A percentile compares a stretch with the other conserved stretches of the same genome.
Conservation (phyloP, 2,113 vertebrate species). For the Thamnophis sirtalis region DNA sequence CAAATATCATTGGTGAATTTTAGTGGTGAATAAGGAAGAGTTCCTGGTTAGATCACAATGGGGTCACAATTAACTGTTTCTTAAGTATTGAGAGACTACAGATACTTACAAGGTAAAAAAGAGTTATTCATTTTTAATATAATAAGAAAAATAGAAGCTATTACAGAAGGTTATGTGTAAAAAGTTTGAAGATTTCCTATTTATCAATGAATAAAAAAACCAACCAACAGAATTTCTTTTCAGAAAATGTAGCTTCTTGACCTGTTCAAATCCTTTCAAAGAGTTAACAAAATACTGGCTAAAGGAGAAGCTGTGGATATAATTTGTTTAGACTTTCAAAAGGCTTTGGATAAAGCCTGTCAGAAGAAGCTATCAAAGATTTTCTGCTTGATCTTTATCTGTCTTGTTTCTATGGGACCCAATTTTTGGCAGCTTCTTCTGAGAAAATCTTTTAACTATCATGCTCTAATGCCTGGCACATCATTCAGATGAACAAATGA, state of each 20-base stretch:
- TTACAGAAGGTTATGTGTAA: not conserved
- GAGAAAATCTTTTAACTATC: not conserved
- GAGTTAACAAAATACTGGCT: slow-evolving; percentile 19
- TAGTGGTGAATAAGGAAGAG: not conserved
- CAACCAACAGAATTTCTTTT: not conserved
- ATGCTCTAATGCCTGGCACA: not conserved
- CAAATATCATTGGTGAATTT: not conserved
- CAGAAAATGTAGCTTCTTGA: slow-evolving; percentile 1
- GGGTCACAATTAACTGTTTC: not conserved
- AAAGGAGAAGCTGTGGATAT: slow-evolving; percentile 10
- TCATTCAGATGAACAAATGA: slow-evolving; percentile 13
- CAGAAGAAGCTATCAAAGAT: slow-evolving; percentile 23
- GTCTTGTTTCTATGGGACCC: slow-evolving; percentile 1
- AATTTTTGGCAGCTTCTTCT: slow-evolving; percentile 2
- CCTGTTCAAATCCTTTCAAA: slow-evolving; percentile 23
- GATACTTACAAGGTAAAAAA: not conserved
- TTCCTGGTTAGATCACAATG: not conserved
- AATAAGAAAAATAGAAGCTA: not conserved
- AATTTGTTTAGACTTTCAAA: slow-evolving; percentile 33
- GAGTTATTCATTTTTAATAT: not conserved
- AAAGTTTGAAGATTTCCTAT: not conserved
- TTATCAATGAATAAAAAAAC: not conserved
- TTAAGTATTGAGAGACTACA: not conserved
- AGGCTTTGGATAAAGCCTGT: slow-evolving; percentile 14
- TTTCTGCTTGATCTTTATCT: slow-evolving; percentile 19